Conservation (phyloP, 2,888 invertebrate species). For the Pyrocoelia pectoralis region DNA sequence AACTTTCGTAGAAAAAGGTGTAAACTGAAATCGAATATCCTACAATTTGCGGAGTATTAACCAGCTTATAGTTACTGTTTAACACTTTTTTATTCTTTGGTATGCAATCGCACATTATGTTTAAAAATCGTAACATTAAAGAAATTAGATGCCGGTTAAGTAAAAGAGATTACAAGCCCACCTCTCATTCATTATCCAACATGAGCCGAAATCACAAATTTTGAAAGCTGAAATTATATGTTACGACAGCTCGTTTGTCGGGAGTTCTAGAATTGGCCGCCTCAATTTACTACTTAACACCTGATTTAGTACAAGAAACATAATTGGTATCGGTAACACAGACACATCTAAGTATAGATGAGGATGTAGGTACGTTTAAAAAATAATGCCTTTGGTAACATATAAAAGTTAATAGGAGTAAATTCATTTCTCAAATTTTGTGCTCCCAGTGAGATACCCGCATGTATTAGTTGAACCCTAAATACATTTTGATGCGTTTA, state of each 20-base stretch:
- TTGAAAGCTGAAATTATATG: constrained; percentile 53
- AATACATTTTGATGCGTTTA: background rate
- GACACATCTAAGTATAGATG: background rate
- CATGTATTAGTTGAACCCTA: background rate
- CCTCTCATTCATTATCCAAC: constrained; percentile 26
- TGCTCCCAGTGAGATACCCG: background rate
- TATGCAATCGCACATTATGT: background rate
- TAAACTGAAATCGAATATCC: constrained; percentile 1
- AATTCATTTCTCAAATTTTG: background rate
- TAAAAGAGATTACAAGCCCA: background rate
- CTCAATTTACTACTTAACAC: constrained; percentile 51
- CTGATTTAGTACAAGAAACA: constrained; percentile 49
- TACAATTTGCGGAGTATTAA: background rate
- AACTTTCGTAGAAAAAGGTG: background rate
- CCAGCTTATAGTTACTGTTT: background rate
- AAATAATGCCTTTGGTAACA: background rate
- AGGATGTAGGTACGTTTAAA: background rate
- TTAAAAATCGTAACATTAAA: background rate
- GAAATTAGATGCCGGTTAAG: constrained; percentile 2
- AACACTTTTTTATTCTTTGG: background rate
- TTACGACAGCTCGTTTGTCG: constrained; percentile 56
- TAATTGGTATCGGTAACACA: constrained; percentile 27
- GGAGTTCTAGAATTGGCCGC: constrained; percentile 52
- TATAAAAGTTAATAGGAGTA: background rate
- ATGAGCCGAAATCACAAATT: constrained; percentile 47